Evolutionary conservation across 2,113 vertebrate genomes (phyloP), one percentile per base, ranked within the genome.

Genomic region (Enhydra lutris): DNA sequence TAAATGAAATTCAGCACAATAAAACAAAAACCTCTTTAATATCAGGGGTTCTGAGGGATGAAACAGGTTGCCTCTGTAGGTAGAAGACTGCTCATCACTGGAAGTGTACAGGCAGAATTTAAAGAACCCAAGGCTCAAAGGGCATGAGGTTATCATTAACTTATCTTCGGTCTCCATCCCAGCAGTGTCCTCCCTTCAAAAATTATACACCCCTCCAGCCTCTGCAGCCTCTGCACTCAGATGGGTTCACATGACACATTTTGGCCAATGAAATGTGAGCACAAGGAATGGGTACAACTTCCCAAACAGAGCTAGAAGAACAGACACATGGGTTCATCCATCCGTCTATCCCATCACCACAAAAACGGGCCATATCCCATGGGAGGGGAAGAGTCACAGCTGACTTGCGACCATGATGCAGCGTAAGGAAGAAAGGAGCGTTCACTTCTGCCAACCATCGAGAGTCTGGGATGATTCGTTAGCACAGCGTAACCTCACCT

Each of bases 291-390:
- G 18, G 2, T 61, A 7, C 29, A 5, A 67, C 17, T 94, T 95
- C 50, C 13, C 55, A 90, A 76, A 65, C 4, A 7, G 83, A 83
- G 23, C 14, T n/a, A 10, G 4, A 34, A 78, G 57, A 78, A n/a
- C 3, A n/a, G 52, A 18, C 14, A 20, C 0, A 7, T 0, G 1
- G 26, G 15, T 17, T 63, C 14, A 47, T 79, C 36, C 4, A 0
- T n/a, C 45, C 78, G 59, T 94, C 23, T n/a, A 31, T 31, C 7
- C 11, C 34, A 6, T 67, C 15, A 1, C 31, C 23, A 71, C 1
- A 8, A 42, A 26, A 74, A 21, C 9, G 89, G 89, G 34, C 1
- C 29, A 4, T 17, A 1, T 18, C 29, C 24, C 57, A 24, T 3
- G 1, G 3, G 29, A 80, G 7, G 1, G 47, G 24, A 1, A 14